Evolutionary conservation across 2,797 vertebrate species (phyloP), one percentile per base, ranked within the genome.

Genomic region (Emydoidea blandingii): DNA sequence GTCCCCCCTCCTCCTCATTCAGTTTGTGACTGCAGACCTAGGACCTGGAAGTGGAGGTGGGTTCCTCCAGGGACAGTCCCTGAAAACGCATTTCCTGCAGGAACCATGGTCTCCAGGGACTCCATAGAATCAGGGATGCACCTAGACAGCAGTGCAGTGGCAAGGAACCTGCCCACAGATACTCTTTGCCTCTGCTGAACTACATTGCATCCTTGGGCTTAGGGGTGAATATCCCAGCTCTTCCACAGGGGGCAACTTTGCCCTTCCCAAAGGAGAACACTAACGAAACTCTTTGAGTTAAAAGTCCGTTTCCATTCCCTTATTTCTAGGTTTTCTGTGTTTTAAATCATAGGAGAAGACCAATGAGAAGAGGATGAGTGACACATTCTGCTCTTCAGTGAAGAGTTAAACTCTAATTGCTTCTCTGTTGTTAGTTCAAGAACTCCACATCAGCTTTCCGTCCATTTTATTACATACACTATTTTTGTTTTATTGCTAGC

Each of bases 401-500:
- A 41, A 34, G 47, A 96, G 29, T 83, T 50, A 84, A 47, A 78
- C 41, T 76, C 41, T 49, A 9, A 90, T 23, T 78, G 79, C 54
- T 80, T 91, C 0, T 91, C 82, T 95, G 89, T 59, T 90, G 19
- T 2, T 2, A 57, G 31, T 86, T 91, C 37, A 65, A 41, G 47
- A 88, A 12, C 65, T 85, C 44, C 44, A 44, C 7, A 44, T 44
- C 52, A n/a, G 49, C 21, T 31, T 82, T 81, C 14, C 16, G 31
- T 91, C 94, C 47, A 3, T 85, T 95, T 82, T 91, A 76, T 91
- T 83, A 79, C 81, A 92, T 90, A 41, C 68, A 41, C 8, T 72
- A n/a, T 87, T 91, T 94, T 76, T 92, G 18, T 91, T 94, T 95
- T 91, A 92, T 91, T 94, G 89, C 56, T 79, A 53, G 5, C 3